These are phyloP conservation scores for Schrankia costaestrigalis DNA, from an alignment of 2,888 invertebrate species.

Conservation along the genomic window DNA sequence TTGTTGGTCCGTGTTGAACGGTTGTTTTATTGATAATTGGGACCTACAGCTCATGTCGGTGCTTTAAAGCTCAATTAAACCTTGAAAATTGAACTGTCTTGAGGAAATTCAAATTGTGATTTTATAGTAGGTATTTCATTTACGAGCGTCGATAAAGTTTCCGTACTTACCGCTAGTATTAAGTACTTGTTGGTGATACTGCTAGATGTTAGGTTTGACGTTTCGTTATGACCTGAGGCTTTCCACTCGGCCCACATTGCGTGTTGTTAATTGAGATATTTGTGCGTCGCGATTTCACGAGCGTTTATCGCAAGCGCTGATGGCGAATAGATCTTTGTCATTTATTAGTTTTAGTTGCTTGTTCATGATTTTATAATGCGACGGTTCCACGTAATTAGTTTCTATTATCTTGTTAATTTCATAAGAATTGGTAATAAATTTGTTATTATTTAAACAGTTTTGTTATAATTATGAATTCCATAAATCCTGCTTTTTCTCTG, in stretches of 20 bases:
- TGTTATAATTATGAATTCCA: neutral
- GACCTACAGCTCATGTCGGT: constrained; percentile 45
- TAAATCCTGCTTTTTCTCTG: too few species aligned
- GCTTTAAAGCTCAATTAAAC: constrained; percentile 57
- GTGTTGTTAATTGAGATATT: constrained; percentile 28
- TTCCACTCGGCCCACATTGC: constrained; percentile 28
- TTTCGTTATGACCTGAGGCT: constrained; percentile 27
- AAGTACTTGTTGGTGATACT: constrained; percentile 5
- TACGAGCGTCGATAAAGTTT: constrained; percentile 48
- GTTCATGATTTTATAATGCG: constrained; percentile 30
- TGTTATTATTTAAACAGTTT: neutral
- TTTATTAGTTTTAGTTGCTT: constrained; percentile 32
- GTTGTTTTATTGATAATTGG: constrained; percentile 54
- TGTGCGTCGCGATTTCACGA: constrained; percentile 29
- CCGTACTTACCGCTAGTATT: constrained; percentile 17
- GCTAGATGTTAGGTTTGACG: constrained; percentile 13
- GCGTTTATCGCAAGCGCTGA: constrained; percentile 16
- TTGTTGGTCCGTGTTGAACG: constrained; percentile 35
- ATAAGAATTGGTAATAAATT: neutral
- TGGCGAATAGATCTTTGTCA: constrained; percentile 19
- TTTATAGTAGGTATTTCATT: constrained; percentile 47
- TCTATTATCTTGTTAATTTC: neutral
- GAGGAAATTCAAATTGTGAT: constrained; percentile 50
- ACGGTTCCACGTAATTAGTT: constrained; percentile 15
- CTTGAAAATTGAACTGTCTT: constrained; percentile 58